Conservation (phyloP, 2,888 invertebrate species). For the Chesias legatella region DNA sequence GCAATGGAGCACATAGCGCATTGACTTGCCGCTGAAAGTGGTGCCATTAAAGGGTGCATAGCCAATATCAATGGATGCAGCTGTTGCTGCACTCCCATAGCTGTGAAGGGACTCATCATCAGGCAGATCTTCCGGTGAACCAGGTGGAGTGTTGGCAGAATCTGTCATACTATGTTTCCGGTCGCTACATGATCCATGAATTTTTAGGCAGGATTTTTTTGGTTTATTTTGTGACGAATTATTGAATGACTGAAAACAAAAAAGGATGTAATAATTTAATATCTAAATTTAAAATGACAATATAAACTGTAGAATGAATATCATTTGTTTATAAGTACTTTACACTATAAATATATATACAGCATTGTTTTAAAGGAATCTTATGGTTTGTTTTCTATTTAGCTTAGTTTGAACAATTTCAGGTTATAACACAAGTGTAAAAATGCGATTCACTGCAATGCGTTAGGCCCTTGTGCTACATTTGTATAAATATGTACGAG, state of each 20-base stretch:
- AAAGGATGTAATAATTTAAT: too few relatives aligned
- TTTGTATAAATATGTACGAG: neutral
- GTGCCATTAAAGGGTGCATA: constrained; percentile 88
- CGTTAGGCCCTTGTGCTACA: too few relatives aligned
- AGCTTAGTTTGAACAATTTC: too few relatives aligned
- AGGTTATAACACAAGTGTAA: too few relatives aligned
- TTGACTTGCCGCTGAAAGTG: constrained; percentile 84
- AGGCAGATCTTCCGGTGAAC: constrained; percentile 82
- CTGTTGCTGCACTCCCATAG: constrained; percentile 88
- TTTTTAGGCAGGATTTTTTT: constrained; percentile 62
- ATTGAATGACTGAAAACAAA: constrained; percentile 66
- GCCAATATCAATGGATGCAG: constrained; percentile 90
- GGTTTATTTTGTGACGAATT: constrained; percentile 53
- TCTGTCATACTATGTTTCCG: constrained; percentile 67
- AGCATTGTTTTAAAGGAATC: too few relatives aligned
- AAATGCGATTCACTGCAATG: too few relatives aligned
- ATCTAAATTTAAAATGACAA: too few relatives aligned
- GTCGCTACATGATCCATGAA: constrained; percentile 54
- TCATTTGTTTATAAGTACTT: too few relatives aligned
- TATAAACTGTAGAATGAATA: too few relatives aligned
- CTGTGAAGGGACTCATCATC: constrained; percentile 91
- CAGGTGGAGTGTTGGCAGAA: constrained; percentile 81
- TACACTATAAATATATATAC: too few relatives aligned
- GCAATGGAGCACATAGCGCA: constrained; percentile 92
- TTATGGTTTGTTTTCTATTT: too few relatives aligned